Percentiles rank a stretch among this genome's conserved stretches.
These are phyloP conservation scores for Hyphantria cunea DNA, from an alignment of 1,140 invertebrate genomes.

Conservation along the genomic window DNA sequence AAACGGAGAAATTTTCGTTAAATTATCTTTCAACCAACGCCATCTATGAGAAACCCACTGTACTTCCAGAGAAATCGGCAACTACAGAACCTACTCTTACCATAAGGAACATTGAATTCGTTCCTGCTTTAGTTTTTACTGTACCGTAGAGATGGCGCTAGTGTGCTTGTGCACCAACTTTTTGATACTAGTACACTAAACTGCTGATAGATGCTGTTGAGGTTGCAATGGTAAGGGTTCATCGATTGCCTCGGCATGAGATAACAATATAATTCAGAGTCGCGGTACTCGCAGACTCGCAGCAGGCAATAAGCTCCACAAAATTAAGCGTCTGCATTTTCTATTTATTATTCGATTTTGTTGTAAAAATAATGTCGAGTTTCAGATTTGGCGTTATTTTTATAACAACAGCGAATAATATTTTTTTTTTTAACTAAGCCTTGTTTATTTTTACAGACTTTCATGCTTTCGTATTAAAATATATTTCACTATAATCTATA, in stretches of 20 bases:
- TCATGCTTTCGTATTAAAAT: too few relatives aligned
- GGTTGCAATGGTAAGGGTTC: not conserved
- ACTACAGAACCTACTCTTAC: not conserved
- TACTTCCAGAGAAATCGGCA: not conserved
- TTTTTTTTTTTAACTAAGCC: too few relatives aligned
- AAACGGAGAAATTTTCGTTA: not conserved
- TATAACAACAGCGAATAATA: too few relatives aligned
- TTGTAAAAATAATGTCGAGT: too few relatives aligned
- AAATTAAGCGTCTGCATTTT: too few relatives aligned
- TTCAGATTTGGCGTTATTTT: too few relatives aligned
- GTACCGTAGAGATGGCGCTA: constrained; percentile 10
- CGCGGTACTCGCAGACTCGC: too few relatives aligned
- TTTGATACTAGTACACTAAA: not conserved
- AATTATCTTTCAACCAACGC: constrained; percentile 11
- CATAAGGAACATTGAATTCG: too few relatives aligned
- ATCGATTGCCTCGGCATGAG: not conserved
- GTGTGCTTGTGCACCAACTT: not conserved
- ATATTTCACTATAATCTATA: too few relatives aligned
- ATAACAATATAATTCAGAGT: not conserved
- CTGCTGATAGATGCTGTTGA: constrained; percentile 2
- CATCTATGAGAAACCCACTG: constrained; percentile 8
- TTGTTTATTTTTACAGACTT: too few relatives aligned
- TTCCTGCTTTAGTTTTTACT: not conserved
- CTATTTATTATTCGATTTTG: too few relatives aligned
- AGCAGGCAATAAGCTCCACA: too few relatives aligned